phyloP scores from a whole-genome alignment of 37 sponge, comb jelly and placozoan species.

The Axinella damicornis region DNA sequence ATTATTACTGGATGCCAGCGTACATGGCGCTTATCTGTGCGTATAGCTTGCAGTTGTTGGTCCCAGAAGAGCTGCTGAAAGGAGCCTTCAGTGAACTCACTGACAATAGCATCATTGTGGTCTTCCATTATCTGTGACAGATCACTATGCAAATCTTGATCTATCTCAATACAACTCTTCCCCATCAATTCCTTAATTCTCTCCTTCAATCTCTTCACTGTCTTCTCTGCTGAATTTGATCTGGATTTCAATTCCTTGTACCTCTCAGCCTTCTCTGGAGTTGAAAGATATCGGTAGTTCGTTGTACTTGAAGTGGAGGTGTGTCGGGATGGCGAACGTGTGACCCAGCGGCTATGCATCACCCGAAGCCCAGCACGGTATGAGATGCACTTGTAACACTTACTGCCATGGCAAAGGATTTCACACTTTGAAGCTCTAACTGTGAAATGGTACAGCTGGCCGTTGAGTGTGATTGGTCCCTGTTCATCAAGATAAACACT shows the following conservation, averaged over 20 bases:
- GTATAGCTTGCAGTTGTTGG: conserved; percentile 4
- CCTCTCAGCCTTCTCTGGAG: conserved; percentile 23
- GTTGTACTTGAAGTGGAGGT: neutral
- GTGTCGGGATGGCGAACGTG: neutral
- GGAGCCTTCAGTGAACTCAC: neutral
- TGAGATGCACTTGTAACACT: conserved; percentile 9
- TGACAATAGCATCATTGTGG: conserved; percentile 2
- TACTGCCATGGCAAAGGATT: too few relatives aligned
- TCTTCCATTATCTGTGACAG: conserved; percentile 10
- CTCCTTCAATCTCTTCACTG: neutral
- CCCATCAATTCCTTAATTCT: neutral
- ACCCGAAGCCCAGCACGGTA: conserved; percentile 12
- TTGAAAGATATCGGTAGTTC: conserved; percentile 26
- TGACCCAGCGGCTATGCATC: conserved; percentile 34
- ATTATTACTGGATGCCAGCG: conserved; percentile 43
- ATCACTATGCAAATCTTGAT: conserved; percentile 16
- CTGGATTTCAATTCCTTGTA: neutral
- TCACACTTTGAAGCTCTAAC: neutral
- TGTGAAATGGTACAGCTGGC: neutral
- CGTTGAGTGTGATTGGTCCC: neutral
- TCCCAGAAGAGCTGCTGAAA: conserved; percentile 30
- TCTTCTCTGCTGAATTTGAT: conserved; percentile 5
- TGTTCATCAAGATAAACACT: conserved; percentile 2
- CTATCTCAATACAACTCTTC: neutral
- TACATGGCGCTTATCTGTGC: conserved; percentile 24